Percentiles rank a stretch among this genome's conserved stretches.
Conservation (phyloP, 2,888 invertebrate genomes). For the Lordiphosa fenestrarum region DNA sequence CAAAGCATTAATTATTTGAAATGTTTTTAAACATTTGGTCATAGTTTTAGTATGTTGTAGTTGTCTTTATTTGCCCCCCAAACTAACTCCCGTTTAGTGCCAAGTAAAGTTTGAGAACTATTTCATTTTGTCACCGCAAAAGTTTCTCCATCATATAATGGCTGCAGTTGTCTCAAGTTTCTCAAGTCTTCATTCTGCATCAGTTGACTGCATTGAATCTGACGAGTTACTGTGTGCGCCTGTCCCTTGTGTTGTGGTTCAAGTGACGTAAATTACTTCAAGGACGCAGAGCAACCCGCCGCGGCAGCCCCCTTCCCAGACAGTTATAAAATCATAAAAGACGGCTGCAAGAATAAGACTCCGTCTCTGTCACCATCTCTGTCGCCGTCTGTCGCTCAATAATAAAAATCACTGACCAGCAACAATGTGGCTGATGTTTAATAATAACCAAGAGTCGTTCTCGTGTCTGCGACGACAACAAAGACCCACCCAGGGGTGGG, state of each 20-base stretch:
- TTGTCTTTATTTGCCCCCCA: too few relatives aligned
- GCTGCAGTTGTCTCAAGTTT: not conserved
- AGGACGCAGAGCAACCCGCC: constrained; percentile 66
- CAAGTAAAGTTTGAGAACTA: too few relatives aligned
- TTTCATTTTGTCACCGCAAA: too few relatives aligned
- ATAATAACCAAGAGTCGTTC: constrained; percentile 35
- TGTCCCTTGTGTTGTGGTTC: constrained; percentile 21
- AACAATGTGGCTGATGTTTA: constrained; percentile 70
- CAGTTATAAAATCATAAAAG: constrained; percentile 55
- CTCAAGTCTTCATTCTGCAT: too few relatives aligned
- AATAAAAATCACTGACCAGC: constrained; percentile 71
- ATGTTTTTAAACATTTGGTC: too few relatives aligned
- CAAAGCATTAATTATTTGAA: too few relatives aligned
- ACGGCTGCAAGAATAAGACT: constrained; percentile 19
- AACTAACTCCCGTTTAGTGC: too few relatives aligned
- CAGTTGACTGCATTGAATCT: constrained; percentile 13
- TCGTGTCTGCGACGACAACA: constrained; percentile 35
- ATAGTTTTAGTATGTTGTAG: too few relatives aligned
- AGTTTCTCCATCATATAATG: too few relatives aligned
- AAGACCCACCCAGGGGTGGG: constrained; percentile 24
- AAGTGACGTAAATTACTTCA: constrained; percentile 69
- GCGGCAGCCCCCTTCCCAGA: constrained; percentile 12
- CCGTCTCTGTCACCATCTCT: constrained; percentile 14
- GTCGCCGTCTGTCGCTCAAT: constrained; percentile 46
- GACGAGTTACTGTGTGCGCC: constrained; percentile 2